Base-by-base conservation (phyloP, 2,113 vertebrate species). In the Anguilla rostrata region DNA sequence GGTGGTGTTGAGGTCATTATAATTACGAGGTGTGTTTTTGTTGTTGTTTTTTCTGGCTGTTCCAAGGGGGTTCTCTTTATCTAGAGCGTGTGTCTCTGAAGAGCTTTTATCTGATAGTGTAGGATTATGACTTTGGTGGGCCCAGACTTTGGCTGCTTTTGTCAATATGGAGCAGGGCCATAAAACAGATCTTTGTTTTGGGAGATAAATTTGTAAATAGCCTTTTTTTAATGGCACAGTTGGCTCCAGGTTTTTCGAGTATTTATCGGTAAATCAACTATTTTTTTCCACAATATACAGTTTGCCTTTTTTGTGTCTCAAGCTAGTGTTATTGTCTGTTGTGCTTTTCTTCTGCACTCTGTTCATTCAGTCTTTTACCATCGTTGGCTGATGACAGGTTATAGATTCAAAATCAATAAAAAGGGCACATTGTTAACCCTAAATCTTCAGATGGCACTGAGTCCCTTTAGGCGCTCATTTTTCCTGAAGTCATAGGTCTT, bases 391-490 rank as follows among this genome's bases (percentile, higher is more conserved):
- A 12, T 22, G 39, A 9, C 22, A 78, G 87, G 82, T 66, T 88
- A 82, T 82, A 56, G 63, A 86, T 81, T 88, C 46, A 85, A 82
- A 53, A 92, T 93, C 88, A 20, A 95, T 94, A 88, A 53, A 34
- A 80, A 84, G 57, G 11, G 57, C 87, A 86, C 56, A 81, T 88
- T 88, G 84, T 89, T 85, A 89, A 91, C 84, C 84, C 83, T 92
- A 92, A 93, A 93, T 93, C 92, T 93, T 89, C 16, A 78, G 88
- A 60, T 89, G 94, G 90, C 91, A 92, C 81, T 78, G 71, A 82
- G 90, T 91, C 90, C 87, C 46, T 91, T 90, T 87, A 75, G 9
- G 57, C 84, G 83, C 88, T 92, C 89, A 89, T 91, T n/a, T 71
- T 90, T 87, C 86, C 89, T 11, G 84, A 83, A 87, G 89, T 63